These are phyloP conservation scores for Hirtodrosophila trivittata DNA, from an alignment of 2,888 invertebrate species.

Conservation along the genomic window DNA sequence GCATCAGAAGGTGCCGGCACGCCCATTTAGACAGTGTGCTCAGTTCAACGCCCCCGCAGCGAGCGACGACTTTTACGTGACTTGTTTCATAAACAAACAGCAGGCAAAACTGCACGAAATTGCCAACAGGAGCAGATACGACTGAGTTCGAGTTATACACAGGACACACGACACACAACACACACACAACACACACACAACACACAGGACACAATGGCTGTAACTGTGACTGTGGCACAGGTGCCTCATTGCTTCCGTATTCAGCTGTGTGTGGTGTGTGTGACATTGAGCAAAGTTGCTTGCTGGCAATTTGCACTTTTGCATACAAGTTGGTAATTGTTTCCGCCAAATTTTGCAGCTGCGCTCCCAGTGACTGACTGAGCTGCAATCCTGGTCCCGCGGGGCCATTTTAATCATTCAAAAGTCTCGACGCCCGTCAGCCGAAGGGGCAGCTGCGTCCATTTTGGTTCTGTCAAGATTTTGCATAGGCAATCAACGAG, in stretches of 20 bases:
- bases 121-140: constrained; percentile 44
- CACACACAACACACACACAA: no score
- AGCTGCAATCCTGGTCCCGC: constrained; percentile 42
- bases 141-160: neutral
- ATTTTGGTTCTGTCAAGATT: constrained; percentile 20
- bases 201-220: neutral
- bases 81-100: constrained; percentile 77
- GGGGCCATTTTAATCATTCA: constrained; percentile 68
- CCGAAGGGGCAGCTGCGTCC: constrained; percentile 49
- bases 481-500: constrained; percentile 18
- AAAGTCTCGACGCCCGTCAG: constrained; percentile 47
- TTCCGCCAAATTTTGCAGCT: constrained; percentile 70
- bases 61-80: constrained; percentile 71
- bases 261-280: constrained; percentile 16
- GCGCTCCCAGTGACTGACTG: constrained; percentile 27
- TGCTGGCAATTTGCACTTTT: constrained; percentile 70
- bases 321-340: constrained; percentile 76
- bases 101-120: constrained; percentile 74
- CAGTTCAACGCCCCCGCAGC: constrained; percentile 75
- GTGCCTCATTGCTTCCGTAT: constrained; percentile 22
- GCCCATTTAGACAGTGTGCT: constrained; percentile 64
- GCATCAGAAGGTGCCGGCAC: constrained; percentile 64
- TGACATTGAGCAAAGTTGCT: constrained; percentile 69
- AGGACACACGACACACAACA: constrained; percentile 26
- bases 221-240: constrained; percentile 43